phyloP scores from a whole-genome alignment of 2,113 vertebrate genomes.

The Vanacampus margaritifer region DNA sequence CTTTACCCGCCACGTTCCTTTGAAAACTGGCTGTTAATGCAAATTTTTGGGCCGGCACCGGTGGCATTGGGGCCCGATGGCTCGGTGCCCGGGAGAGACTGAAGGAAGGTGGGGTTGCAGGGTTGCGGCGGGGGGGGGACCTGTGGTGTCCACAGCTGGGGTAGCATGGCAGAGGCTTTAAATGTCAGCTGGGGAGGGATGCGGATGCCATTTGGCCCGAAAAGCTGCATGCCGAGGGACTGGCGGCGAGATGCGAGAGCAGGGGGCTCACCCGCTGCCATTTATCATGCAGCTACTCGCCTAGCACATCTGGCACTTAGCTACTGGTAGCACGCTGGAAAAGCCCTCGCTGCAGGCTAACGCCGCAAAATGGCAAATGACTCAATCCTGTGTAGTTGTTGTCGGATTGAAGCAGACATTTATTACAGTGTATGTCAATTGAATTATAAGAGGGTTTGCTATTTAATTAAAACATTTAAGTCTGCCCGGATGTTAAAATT shows the following conservation, averaged over 20 bases:
- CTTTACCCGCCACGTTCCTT: background rate
- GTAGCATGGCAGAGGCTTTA: constrained; percentile 68
- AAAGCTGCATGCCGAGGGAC: constrained; percentile 60
- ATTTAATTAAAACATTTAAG: constrained; percentile 15
- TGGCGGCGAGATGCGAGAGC: constrained; percentile 55
- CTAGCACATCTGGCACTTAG: constrained; percentile 65
- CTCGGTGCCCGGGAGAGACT: constrained; percentile 27
- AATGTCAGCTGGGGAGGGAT: constrained; percentile 70
- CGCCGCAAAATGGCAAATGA: constrained; percentile 14
- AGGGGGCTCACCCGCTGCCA: constrained; percentile 67
- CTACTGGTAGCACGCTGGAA: constrained; percentile 34
- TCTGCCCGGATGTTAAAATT: constrained; percentile 20
- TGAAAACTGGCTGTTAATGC: constrained; percentile 21
- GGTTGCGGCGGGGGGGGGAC: constrained; percentile 6
- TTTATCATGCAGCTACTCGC: constrained; percentile 63
- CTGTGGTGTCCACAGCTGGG: constrained; percentile 68
- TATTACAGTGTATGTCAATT: background rate
- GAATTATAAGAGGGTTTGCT: constrained; percentile 7
- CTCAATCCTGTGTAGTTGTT: background rate
- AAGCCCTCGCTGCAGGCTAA: constrained; percentile 51
- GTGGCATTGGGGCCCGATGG: constrained; percentile 27
- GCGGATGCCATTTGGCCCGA: constrained; percentile 68
- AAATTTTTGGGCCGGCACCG: constrained; percentile 37
- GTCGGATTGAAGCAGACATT: background rate
- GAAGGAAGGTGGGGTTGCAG: background rate